Evolutionary conservation across 23 tunicate genomes (phyloP), one percentile per base, ranked within the genome.

Genomic region (Ciona savignyi): DNA sequence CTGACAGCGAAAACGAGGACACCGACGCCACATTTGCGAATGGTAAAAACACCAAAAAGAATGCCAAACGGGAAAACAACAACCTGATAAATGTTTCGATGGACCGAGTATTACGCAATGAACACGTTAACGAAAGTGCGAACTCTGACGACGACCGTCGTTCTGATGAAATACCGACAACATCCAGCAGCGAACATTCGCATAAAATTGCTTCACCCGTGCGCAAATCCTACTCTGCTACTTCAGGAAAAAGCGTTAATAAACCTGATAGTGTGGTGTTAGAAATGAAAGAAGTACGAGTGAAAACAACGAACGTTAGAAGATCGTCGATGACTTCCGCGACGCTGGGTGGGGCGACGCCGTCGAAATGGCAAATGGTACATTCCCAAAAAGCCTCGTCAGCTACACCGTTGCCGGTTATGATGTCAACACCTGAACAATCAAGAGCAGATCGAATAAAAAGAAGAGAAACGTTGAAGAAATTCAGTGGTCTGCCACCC

Each of bases 1-100:
- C 56, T 42, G 56, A 42, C 56, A 42, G 56, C 56, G 77, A 69
- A 33, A 51, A 33, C 33, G 33, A 69, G 51, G 4, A 31, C 23
- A 2, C 51, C 22, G 76, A 42, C 64, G 22, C 15, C 6, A 9
- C 9, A 42, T 6, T 15, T 15, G 56, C 56, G 15, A 42, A 42
- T 3, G 9, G 28, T 27, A 6, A 21, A 68, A 22, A 3, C 3
- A 34, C 20, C 3, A 27, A 29, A 68, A 68, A 26, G 4, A 19
- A 71, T 20, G 63, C 20, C 22, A 25, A 29, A 15, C 3, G 11
- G 2, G 34, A 74, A 74, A 74, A 74, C 56, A 26, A 33, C n/a
- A 9, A 22, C 25, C 63, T 61, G 61, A 71, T 23, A 33, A n/a
- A n/a, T n/a, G n/a, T n/a, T n/a, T 51, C 22, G 60, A 56, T 24